These are phyloP conservation scores for Spermophilus dauricus DNA, from an alignment of 2,113 vertebrate genomes.

Conservation along the genomic window DNA sequence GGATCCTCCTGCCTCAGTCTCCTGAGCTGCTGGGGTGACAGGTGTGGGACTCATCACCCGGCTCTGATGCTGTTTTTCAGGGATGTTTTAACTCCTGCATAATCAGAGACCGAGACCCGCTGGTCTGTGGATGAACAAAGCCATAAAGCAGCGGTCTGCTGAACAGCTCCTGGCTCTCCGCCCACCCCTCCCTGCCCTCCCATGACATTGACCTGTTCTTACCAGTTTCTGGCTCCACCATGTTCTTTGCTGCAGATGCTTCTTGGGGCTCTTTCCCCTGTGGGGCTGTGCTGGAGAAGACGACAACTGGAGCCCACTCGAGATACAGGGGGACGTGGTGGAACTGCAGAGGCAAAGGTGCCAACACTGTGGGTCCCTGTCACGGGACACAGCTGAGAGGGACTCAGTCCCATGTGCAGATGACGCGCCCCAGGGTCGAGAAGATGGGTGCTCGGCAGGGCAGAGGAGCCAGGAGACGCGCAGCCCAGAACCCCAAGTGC, in stretches of 20 bases:
- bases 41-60: too few relatives aligned
- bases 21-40: too few relatives aligned
- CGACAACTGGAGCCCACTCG: constrained; percentile 95
- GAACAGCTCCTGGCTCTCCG: fast-evolving
- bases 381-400: not conserved
- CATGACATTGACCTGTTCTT: not conserved
- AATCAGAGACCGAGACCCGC: fast-evolving
- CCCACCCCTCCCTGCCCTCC: fast-evolving
- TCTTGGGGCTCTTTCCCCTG: not conserved
- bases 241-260: not conserved
- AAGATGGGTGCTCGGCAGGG: fast-evolving
- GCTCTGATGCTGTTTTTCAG: not conserved
- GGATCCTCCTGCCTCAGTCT: too few relatives aligned
- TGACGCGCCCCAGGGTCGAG: not conserved
- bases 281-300: constrained; percentile 90
- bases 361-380: not conserved
- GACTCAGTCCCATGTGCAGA: not conserved
- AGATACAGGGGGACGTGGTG: constrained; percentile 93
- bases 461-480: fast-evolving
- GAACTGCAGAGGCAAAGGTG: constrained; percentile 84
- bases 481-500: not conserved
- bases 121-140: not conserved
- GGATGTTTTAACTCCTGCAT: fast-evolving
- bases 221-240: constrained; percentile 68
- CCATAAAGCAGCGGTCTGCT: fast-evolving